Evolutionary conservation across 1,140 invertebrate species (phyloP), one percentile per base, ranked within the genome.

Genomic region (Melipona quadrifasciata): DNA sequence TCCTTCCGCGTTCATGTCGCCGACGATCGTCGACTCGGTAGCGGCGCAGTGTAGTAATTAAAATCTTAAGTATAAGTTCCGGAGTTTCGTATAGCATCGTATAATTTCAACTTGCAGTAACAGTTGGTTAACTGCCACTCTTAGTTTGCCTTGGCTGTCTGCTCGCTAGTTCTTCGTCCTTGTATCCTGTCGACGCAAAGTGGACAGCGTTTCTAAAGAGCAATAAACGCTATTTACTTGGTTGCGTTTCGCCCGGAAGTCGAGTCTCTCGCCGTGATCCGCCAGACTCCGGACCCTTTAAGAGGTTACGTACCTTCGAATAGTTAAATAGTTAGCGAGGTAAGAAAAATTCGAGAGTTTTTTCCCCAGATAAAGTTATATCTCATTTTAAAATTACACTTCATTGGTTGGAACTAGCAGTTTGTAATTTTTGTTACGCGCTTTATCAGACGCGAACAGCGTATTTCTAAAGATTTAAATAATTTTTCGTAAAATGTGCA

Each of bases 151-250:
- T 16, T 27, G 39, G 16, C n/a, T 71, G 39, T 51, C 17, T 19
- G n/a, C 31, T 31, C 31, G 4, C 58, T n/a, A 19, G 53, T 55
- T 71, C 21, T 39, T 24, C 31, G 24, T 10, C 17, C 24, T 39
- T 55, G 64, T 72, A 72, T 31, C 39, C 24, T 17, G 39, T 21
- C 31, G 34, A 34, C 10, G 71, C 78, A 83, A 83, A 83, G 74
- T 78, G 68, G 55, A 21, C 51, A 47, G 55, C 82, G 82, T 83
- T 78, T 78, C 75, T 71, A 53, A 83, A 77, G 61, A 75, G 82
- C 75, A 79, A 83, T 79, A 79, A 83, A 83, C 75, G 79, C 65
- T 79, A 53, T 78, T 83, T 83, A 83, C 82, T 79, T 31, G 81
- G 67, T 47, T 70, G 55, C 82, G 21, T 83, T 78, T 58, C 31